Conservation (phyloP, 2,888 invertebrate species). For the Lutraria lutraria region DNA sequence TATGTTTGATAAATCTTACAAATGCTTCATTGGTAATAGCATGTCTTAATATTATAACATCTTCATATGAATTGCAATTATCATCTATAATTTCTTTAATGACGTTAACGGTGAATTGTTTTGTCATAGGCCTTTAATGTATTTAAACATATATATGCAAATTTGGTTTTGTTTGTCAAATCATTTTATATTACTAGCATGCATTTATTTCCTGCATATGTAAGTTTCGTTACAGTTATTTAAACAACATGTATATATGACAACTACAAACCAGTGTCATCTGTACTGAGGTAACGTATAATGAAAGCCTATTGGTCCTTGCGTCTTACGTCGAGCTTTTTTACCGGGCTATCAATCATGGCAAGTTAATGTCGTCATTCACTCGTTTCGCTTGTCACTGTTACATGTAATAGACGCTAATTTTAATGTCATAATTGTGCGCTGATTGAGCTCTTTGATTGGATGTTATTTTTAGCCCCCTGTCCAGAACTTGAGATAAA, state of each 20-base stretch:
- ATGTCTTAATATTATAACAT: too few species aligned
- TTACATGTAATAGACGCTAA: conserved; percentile 47
- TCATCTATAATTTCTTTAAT: neutral
- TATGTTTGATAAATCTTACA: too few species aligned
- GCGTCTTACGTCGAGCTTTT: conserved; percentile 49
- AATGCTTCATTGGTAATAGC: too few species aligned
- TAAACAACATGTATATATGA: neutral
- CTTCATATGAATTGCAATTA: neutral
- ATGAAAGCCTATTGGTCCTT: conserved; percentile 45
- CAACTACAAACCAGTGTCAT: neutral
- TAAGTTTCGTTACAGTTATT: neutral
- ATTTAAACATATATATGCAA: neutral
- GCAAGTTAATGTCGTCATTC: conserved; percentile 48
- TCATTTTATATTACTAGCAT: neutral
- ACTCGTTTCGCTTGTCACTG: conserved; percentile 50
- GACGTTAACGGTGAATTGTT: neutral
- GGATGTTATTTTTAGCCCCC: conserved; percentile 32
- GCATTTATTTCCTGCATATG: neutral
- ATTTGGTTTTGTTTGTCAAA: neutral
- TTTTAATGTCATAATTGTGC: conserved; percentile 35
- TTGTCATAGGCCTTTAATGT: neutral
- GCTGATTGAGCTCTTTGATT: neutral
- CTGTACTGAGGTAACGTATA: conserved; percentile 35
- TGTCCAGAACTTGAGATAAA: conserved; percentile 16
- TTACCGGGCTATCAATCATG: conserved; percentile 53